Conservation (phyloP, 2,797 vertebrate species). For the Alca torda region DNA sequence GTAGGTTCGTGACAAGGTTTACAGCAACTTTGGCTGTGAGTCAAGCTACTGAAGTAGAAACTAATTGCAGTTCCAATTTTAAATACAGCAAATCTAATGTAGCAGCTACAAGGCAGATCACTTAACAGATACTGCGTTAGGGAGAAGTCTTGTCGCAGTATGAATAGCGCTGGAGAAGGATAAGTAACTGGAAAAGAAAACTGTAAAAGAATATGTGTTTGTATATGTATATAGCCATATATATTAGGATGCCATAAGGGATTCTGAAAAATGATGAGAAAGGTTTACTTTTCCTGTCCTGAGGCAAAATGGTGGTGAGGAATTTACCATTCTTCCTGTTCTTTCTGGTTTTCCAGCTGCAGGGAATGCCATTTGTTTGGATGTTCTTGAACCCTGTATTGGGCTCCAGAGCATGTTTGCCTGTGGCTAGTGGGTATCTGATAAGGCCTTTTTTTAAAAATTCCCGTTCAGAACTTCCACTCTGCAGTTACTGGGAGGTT, state of each 20-base stretch:
- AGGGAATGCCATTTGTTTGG: not conserved
- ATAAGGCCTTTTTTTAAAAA: not conserved
- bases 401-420: not conserved
- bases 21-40: not conserved
- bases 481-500: not conserved
- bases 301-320: not conserved
- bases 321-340: not conserved
- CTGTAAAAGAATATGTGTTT: not conserved
- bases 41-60: not conserved
- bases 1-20: not conserved
- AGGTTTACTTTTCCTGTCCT: not conserved
- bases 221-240: not conserved
- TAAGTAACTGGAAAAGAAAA: not conserved
- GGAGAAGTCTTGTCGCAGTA: rapidly evolving
- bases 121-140: not conserved
- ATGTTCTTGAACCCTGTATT: not conserved
- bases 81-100: not conserved
- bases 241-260: not conserved
- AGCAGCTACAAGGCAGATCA: not conserved
- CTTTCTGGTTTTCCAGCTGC: not conserved
- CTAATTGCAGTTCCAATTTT: not conserved
- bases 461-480: not conserved
- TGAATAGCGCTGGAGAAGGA: not conserved
- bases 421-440: not conserved
- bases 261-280: not conserved